A percentile compares a stretch with the other conserved stretches of the same genome.
Conservation (phyloP, 2,888 invertebrate species). For the Chrysodeixis includens region DNA sequence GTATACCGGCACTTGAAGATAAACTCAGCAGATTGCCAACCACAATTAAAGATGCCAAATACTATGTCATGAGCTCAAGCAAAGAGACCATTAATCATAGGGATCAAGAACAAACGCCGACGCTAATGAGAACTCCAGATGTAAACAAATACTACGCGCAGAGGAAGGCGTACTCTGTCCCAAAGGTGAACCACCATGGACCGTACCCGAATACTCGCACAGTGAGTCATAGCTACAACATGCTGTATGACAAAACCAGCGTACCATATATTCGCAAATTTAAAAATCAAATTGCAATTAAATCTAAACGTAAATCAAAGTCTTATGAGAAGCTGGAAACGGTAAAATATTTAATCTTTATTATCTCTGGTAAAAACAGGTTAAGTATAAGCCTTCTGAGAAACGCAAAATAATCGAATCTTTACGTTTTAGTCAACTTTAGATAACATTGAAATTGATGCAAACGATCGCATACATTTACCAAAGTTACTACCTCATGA, state of each 20-base stretch:
- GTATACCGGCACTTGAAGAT: conserved; percentile 54
- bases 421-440: conserved; percentile 42
- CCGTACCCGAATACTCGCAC: conserved; percentile 20
- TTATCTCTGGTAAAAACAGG: neutral
- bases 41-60: conserved; percentile 12
- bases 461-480: conserved; percentile 75
- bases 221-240: conserved; percentile 25
- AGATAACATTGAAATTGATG: conserved; percentile 32
- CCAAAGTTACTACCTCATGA: conserved; percentile 87
- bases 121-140: conserved; percentile 17
- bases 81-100: conserved; percentile 3
- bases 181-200: conserved; percentile 31
- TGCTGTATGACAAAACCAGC: conserved; percentile 27
- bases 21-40: conserved; percentile 12
- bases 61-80: conserved; percentile 18
- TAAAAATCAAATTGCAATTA: conserved; percentile 17
- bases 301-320: conserved; percentile 17
- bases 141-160: conserved; percentile 23
- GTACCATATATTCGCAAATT: conserved; percentile 25
- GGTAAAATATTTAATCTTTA: conserved; percentile 44
- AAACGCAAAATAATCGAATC: neutral
- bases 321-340: conserved; percentile 54
- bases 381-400: neutral
- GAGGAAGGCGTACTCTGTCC: conserved; percentile 42
- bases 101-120: conserved; percentile 10